phyloP scores from a whole-genome alignment of 2,888 invertebrate species.

The Drosophila buzzatii region DNA sequence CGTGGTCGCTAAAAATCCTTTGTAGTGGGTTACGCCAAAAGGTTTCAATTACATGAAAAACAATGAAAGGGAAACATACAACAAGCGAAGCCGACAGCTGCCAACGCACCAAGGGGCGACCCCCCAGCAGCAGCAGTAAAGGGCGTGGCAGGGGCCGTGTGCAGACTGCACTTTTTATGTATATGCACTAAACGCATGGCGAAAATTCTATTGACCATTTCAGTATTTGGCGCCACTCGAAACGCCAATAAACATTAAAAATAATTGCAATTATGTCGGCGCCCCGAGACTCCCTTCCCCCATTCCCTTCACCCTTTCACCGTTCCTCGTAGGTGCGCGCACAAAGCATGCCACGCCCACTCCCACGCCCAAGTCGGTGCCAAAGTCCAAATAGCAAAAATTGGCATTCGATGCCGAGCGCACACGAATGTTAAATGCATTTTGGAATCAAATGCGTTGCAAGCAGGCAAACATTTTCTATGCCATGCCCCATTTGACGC shows the following conservation, averaged over 20 bases:
- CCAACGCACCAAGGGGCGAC: background rate
- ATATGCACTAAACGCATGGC: conserved; percentile 28
- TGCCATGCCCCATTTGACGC: conserved; percentile 74
- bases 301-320: too few relatives aligned
- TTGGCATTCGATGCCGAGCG: conserved; percentile 59
- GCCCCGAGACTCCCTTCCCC: background rate
- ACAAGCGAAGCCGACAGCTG: conserved; percentile 35
- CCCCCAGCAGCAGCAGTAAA: too few relatives aligned
- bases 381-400: conserved; percentile 67
- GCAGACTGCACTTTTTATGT: background rate
- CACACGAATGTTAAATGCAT: conserved; percentile 7
- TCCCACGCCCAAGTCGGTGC: conserved; percentile 7
- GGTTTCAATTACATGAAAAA: conserved; percentile 71
- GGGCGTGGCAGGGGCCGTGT: background rate
- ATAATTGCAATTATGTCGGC: conserved; percentile 65
- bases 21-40: conserved; percentile 70
- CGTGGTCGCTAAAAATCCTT: conserved; percentile 54
- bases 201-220: conserved; percentile 53
- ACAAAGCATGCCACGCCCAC: conserved; percentile 10
- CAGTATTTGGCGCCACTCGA: conserved; percentile 60
- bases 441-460: conserved; percentile 39
- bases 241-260: conserved; percentile 60
- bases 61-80: conserved; percentile 5
- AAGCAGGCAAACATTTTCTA: conserved; percentile 58
- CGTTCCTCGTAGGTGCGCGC: background rate